Percentiles rank a stretch among this genome's conserved stretches.
These are phyloP conservation scores for Mesorhabditis sp. DNA, from an alignment of 2,888 invertebrate genomes.

Conservation along the genomic window DNA sequence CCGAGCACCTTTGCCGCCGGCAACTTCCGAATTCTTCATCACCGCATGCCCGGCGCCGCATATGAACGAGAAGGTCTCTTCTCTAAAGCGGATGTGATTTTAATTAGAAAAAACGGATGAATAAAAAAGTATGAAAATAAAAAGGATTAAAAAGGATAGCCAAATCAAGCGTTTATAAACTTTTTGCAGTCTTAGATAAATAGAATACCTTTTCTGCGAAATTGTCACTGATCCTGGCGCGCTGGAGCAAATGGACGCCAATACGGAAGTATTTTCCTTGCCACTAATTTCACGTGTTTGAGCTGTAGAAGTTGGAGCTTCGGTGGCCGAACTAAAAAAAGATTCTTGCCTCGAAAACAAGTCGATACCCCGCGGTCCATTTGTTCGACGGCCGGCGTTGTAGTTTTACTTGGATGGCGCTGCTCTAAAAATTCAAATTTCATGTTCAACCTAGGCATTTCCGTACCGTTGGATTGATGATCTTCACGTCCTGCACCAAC, in stretches of 20 bases:
- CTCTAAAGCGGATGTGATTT: conserved; percentile 25
- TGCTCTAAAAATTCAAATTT: background rate
- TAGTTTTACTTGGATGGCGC: conserved; percentile 1
- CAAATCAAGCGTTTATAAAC: too few species aligned
- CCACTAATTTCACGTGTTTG: background rate
- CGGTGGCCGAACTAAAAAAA: background rate
- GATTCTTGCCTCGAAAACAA: background rate
- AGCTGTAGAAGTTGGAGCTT: background rate
- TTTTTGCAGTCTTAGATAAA: background rate
- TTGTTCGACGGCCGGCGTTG: conserved; percentile 8
- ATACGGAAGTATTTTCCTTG: background rate
- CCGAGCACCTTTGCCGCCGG: conserved; percentile 15
- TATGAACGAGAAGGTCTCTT: conserved; percentile 43
- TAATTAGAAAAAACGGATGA: too few species aligned
- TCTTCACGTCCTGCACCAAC: conserved; percentile 39
- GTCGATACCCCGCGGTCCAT: background rate
- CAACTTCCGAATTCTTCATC: conserved; percentile 16
- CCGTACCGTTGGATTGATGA: conserved; percentile 46
- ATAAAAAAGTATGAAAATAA: background rate
- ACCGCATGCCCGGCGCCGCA: conserved; percentile 29
- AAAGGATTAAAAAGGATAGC: conserved; percentile 6
- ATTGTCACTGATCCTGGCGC: conserved; percentile 33
- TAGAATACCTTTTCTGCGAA: conserved; percentile 30
- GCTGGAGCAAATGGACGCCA: conserved; percentile 35
- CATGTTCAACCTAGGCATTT: background rate